Evolutionary conservation across 2,797 vertebrate species (phyloP), one percentile per base, ranked within the genome.

Genomic region (Esox lucius): DNA sequence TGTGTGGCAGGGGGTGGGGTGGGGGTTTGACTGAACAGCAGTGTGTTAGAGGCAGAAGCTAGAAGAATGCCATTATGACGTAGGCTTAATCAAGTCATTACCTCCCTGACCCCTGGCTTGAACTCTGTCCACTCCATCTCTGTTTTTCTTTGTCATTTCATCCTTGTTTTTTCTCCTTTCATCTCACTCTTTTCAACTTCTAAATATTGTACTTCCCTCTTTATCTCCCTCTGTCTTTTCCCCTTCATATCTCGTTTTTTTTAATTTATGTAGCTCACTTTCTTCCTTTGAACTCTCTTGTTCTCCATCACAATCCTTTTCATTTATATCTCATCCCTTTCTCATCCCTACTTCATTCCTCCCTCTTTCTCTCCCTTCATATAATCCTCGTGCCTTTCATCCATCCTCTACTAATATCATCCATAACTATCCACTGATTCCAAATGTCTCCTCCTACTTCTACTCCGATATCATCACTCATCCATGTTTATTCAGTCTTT

Each of bases 261-360:
- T 46, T 9, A 7, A 46, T 46, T 4, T 3, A 46, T 46, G 42
- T 46, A 7, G 42, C n/a, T 59, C 53, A 22, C 7, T 51, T 17
- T 19, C 49, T 56, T 75, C 35, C 42, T 5, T 80, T 11, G n/a
- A 31, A 15, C 49, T 39, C 46, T 72, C 72, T 53, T 75, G 56
- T 65, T 71, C 68, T 74, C 39, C 80, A 31, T 74, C 42, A 2
- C 2, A 8, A 7, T 46, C 7, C 1, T 1, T 46, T 3, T 39
- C 35, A 35, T 46, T 2, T 5, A 46, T 46, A 46, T 46, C 35
- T 46, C n/a, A n/a, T n/a, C n/a, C n/a, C n/a, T n/a, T n/a, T n/a
- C n/a, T n/a, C n/a, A n/a, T n/a, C n/a, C n/a, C n/a, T n/a, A n/a
- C n/a, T n/a, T n/a, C n/a, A n/a, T n/a, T n/a, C n/a, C n/a, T n/a